Evolutionary conservation across 2,113 vertebrate genomes (phyloP).

Genomic region (Oryctolagus cuniculus): mOryCun1.1 NC_091441.1:76918001-76918500

Average conservation of each 20-base stretch:
- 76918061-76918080: background rate
- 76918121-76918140: too few relatives aligned
- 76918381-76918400: too few relatives aligned
- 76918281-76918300: background rate
- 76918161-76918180: accelerated
- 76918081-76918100: background rate
- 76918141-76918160: background rate
- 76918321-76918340: background rate
- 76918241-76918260: background rate
- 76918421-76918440: background rate
- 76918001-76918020: background rate
- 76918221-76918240: background rate
- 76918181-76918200: background rate
- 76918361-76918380: background rate
- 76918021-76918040: too few relatives aligned
- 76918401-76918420: background rate
- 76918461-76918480: background rate
- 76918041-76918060: background rate
- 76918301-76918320: background rate
- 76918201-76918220: accelerated
- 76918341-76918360: accelerated
- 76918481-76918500: background rate
- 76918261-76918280: background rate
- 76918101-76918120: accelerated
- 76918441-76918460: background rate